Evolutionary conservation across 2,888 invertebrate species (phyloP), one percentile per base, ranked within the genome.

Genomic region (Deroplatys truncata): DNA sequence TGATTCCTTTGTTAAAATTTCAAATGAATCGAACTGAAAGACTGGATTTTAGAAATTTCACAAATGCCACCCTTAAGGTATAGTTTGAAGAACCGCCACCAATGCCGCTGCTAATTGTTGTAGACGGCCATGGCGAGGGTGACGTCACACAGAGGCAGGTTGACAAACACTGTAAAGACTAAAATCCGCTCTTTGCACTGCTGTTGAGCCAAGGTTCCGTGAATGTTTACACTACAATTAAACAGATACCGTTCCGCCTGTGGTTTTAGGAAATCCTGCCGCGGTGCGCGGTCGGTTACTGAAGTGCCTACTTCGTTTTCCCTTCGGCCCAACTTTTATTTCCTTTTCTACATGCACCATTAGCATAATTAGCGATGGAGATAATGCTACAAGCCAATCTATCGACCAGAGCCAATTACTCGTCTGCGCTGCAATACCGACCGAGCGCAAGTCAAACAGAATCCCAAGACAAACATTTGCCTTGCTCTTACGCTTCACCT

Each of bases 391-490:
- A 88, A 90, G 56, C 56, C 56, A 72, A 72, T 72, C 56, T 72
- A 72, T 72, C 56, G 56, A 72, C 56, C 56, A 25, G 56, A 72
- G 56, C 56, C 56, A 72, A 72, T 72, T 72, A 72, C 56, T 72
- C 25, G 20, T 72, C 56, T 72, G 56, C 43, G 13, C 20, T 72
- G 20, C 56, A 56, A 56, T 56, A 72, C 15, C 35, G 86, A 8
- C 49, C 56, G 49, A 28, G 86, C 56, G 29, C 84, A 29, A 86
- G 82, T 82, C 86, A 86, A 86, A 82, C 82, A 72, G 56, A 72
- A 20, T 72, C 82, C n/a, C 56, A 56, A 28, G 86, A 43, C 92
- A 93, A 93, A 93, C 93, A 93, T 93, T 93, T 93, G 92, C 92
- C 90, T 91, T 92, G 92, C 93, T 92, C 93, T 93, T 91, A 92